These are phyloP conservation scores for Rhaphigaster nebulosa DNA, from an alignment of 2,888 invertebrate genomes.

Conservation along the genomic window DNA sequence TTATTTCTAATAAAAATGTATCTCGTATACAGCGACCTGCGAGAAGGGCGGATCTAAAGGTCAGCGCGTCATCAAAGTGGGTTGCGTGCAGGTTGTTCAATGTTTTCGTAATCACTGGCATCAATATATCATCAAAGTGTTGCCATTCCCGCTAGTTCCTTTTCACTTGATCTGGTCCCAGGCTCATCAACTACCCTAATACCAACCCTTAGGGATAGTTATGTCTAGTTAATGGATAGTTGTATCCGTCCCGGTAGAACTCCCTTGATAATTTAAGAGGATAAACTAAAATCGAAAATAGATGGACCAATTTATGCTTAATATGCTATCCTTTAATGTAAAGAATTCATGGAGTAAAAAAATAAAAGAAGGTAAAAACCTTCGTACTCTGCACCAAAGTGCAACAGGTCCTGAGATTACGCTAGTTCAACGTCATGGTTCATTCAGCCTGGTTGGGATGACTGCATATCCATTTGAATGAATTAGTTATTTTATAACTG, in stretches of 20 bases:
- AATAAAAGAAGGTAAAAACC: too few relatives aligned
- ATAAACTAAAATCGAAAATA: background rate
- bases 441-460: too few relatives aligned
- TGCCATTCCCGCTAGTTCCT: background rate
- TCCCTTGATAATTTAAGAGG: background rate
- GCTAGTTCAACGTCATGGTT: too few relatives aligned
- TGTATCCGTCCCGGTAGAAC: background rate
- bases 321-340: background rate
- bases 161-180: background rate
- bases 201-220: background rate
- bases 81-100: constrained; percentile 4
- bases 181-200: background rate
- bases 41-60: background rate
- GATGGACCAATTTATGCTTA: background rate
- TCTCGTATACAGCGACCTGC: background rate
- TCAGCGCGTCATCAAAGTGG: background rate
- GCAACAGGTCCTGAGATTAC: too few relatives aligned
- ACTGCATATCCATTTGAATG: too few relatives aligned
- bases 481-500: too few relatives aligned
- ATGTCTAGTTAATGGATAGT: background rate
- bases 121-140: constrained; percentile 35
- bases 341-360: too few relatives aligned
- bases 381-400: too few relatives aligned
- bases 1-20: background rate
- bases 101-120: constrained; percentile 20